phyloP scores from a whole-genome alignment of 2,113 vertebrate species.

The Malaclemys terrapin region DNA sequence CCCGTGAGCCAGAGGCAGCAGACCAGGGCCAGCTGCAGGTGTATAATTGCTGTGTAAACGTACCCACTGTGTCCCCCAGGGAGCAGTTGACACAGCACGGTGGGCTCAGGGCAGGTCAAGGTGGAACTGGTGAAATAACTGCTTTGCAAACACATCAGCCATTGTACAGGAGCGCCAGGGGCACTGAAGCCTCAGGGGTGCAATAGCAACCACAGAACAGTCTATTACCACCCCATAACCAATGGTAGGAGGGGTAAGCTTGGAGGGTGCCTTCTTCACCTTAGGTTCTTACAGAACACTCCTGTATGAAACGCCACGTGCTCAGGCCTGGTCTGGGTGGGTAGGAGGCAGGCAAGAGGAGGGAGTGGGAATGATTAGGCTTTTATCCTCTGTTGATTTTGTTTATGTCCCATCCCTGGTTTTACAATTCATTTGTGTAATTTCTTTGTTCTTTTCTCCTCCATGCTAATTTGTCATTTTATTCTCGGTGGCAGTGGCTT shows the following conservation, averaged over 20 bases:
- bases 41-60: background rate
- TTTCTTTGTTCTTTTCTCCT: conserved; percentile 60
- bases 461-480: conserved; percentile 56
- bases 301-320: background rate
- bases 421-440: background rate
- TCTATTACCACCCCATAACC: background rate
- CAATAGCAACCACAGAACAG: background rate
- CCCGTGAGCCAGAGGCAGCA: no score
- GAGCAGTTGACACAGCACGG: no score
- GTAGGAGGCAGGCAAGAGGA: background rate
- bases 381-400: background rate
- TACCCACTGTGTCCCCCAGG: background rate
- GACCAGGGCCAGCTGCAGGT: background rate
- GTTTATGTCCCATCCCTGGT: background rate
- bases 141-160: background rate
- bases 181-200: fast-evolving
- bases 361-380: background rate
- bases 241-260: fast-evolving
- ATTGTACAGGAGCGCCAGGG: background rate
- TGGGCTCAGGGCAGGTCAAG: background rate
- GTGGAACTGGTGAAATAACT: background rate
- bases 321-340: background rate
- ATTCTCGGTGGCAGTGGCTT: conserved; percentile 43
- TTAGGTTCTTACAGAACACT: background rate
- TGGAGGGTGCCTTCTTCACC: background rate